phyloP scores from a whole-genome alignment of 2,888 invertebrate species.

The Tetragonisca angustula region DNA sequence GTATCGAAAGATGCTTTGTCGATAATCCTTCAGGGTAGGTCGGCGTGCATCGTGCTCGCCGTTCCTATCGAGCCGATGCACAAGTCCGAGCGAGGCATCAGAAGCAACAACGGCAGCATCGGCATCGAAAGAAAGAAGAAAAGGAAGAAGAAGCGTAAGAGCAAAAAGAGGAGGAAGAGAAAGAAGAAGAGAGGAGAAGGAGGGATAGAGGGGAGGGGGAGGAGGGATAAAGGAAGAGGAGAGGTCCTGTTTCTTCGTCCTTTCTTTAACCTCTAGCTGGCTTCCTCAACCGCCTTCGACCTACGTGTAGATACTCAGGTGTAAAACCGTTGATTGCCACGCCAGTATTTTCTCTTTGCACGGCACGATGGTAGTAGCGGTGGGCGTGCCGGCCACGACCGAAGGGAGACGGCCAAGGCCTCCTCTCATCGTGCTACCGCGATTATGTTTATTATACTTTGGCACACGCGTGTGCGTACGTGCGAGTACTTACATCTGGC shows the following conservation, averaged over 20 bases:
- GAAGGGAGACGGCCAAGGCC: slow-evolving; percentile 82
- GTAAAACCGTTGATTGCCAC: slow-evolving; percentile 83
- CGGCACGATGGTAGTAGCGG: slow-evolving; percentile 78
- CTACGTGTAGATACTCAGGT: slow-evolving; percentile 79
- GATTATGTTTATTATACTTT: slow-evolving; percentile 81
- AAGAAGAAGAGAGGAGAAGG: background rate
- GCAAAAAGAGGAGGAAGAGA: background rate
- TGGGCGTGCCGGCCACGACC: slow-evolving; percentile 82
- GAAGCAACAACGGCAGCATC: slow-evolving; percentile 42
- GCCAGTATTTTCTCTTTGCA: slow-evolving; percentile 79
- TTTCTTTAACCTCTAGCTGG: slow-evolving; percentile 61
- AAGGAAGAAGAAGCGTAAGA: background rate
- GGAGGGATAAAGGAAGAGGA: slow-evolving; percentile 21
- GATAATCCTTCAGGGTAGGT: slow-evolving; percentile 75
- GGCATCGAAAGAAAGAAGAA: slow-evolving; percentile 2
- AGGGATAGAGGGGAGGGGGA: slow-evolving; percentile 15
- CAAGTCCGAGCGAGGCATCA: slow-evolving; percentile 49
- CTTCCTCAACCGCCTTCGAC: slow-evolving; percentile 63
- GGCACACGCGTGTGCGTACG: slow-evolving; percentile 71
- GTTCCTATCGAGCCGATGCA: slow-evolving; percentile 64
- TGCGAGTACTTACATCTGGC: slow-evolving; percentile 66
- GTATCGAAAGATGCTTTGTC: slow-evolving; percentile 73
- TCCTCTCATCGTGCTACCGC: slow-evolving; percentile 80
- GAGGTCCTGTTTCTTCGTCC: slow-evolving; percentile 53
- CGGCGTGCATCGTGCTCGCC: slow-evolving; percentile 68